A percentile compares a stretch with the other conserved stretches of the same genome.
Evolutionary conservation across 2,113 vertebrate genomes (phyloP).

Genomic region (Apodemus sylvaticus): DNA sequence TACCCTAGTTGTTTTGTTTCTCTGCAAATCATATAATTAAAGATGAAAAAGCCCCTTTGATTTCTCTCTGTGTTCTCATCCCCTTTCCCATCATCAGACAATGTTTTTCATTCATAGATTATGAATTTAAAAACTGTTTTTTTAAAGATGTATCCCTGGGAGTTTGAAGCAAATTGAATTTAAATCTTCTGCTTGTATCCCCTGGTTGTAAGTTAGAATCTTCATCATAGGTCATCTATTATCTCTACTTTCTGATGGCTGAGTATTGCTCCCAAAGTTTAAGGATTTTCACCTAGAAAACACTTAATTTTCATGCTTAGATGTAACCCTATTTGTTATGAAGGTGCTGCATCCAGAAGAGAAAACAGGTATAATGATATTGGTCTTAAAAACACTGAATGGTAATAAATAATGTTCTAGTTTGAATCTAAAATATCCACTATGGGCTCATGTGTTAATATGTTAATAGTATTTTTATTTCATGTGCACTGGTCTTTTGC

Average conservation of each 20-base stretch:
- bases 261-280: background rate
- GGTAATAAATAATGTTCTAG: background rate
- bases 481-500: too few species aligned
- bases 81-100: background rate
- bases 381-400: background rate
- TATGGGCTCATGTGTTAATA: background rate
- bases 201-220: background rate
- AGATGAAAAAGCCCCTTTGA: background rate
- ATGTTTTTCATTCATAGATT: background rate
- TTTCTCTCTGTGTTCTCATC: background rate
- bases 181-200: background rate
- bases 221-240: background rate
- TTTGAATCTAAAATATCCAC: background rate
- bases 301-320: background rate
- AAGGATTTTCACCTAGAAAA: background rate
- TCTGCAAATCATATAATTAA: constrained; percentile 7
- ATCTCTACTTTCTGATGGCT: background rate
- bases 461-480: too few species aligned
- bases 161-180: background rate
- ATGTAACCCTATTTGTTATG: background rate
- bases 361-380: background rate
- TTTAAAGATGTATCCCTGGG: background rate
- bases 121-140: background rate
- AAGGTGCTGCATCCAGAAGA: background rate
- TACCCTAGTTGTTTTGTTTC: background rate